These are phyloP conservation scores for Agonum fuliginosum DNA, from an alignment of 2,888 invertebrate species.

Conservation along the genomic window DNA sequence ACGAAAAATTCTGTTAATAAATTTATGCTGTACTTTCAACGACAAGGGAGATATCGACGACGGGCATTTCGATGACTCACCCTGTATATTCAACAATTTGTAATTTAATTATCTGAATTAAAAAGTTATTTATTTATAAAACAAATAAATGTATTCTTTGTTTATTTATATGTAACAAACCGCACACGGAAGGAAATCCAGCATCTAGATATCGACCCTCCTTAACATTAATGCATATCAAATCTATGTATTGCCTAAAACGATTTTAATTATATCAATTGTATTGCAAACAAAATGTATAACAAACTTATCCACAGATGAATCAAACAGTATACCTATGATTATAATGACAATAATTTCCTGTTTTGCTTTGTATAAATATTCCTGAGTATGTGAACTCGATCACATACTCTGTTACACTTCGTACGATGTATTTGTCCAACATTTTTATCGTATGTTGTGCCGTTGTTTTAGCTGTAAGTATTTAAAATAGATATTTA, in stretches of 20 bases:
- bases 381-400: neutral
- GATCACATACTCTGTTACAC: neutral
- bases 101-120: neutral
- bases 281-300: constrained; percentile 4
- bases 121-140: too few relatives aligned
- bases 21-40: too few relatives aligned
- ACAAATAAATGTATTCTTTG: too few relatives aligned
- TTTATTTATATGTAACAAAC: too few relatives aligned
- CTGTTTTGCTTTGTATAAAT: constrained; percentile 10
- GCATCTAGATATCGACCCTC: too few relatives aligned
- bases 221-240: neutral
- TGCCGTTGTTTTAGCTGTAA: constrained; percentile 9
- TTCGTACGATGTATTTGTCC: constrained; percentile 2
- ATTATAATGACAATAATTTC: constrained; percentile 29
- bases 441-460: constrained; percentile 28
- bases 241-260: neutral
- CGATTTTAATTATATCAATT: constrained; percentile 14
- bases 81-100: neutral
- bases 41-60: too few relatives aligned
- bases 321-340: neutral
- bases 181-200: too few relatives aligned
- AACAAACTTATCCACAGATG: neutral
- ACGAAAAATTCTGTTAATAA: too few relatives aligned
- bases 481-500: constrained; percentile 5
- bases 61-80: too few relatives aligned